These are phyloP conservation scores for Dolichallabes microphthalmus DNA, from an alignment of 2,113 vertebrate species.

Conservation along the genomic window DNA sequence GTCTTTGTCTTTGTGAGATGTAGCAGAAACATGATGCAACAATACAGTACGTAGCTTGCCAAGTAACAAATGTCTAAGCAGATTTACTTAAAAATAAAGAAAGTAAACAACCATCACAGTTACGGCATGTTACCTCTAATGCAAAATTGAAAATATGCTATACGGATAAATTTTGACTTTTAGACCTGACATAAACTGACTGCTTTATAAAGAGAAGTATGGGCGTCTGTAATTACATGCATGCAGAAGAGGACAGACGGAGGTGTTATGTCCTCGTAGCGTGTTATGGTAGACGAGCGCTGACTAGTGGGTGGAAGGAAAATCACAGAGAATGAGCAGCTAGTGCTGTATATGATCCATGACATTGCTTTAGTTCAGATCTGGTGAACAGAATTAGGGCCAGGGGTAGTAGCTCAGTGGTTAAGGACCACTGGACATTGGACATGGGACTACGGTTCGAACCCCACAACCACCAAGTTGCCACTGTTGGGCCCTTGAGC, in stretches of 20 bases:
- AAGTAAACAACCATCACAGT: background rate
- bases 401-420: too few species aligned
- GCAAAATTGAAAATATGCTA: background rate
- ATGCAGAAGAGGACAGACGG: background rate
- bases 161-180: too few species aligned
- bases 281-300: background rate
- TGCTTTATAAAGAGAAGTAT: too few species aligned
- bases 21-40: background rate
- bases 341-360: background rate
- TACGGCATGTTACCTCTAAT: background rate
- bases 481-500: too few species aligned
- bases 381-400: background rate
- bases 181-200: too few species aligned
- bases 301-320: background rate
- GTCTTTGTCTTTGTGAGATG: background rate
- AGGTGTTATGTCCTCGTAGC: background rate
- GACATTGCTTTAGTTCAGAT: background rate
- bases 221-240: background rate
- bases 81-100: background rate
- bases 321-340: background rate
- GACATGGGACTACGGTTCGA: too few species aligned
- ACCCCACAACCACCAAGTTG: too few species aligned
- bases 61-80: background rate
- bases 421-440: too few species aligned
- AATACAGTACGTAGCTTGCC: background rate